These are phyloP conservation scores for Thereva unica DNA, from an alignment of 2,888 invertebrate genomes.

Conservation along the genomic window DNA sequence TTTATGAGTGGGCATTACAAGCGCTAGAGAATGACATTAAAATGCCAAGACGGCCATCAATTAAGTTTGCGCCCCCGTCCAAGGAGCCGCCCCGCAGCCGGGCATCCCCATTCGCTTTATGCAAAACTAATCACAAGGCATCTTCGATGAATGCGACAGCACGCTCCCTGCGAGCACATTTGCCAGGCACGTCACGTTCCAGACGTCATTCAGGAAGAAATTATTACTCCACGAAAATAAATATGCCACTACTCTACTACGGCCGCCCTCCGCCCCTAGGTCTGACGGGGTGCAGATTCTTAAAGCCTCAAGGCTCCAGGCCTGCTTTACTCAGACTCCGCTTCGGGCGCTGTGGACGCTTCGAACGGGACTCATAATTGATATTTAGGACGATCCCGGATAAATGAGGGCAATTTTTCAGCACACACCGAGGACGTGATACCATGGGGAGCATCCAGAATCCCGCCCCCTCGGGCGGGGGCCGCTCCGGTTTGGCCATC, in stretches of 20 bases:
- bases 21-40: too few species aligned
- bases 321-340: constrained; percentile 10
- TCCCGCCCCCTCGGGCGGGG: neutral
- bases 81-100: too few species aligned
- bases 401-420: constrained; percentile 40
- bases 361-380: constrained; percentile 37
- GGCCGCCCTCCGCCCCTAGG: neutral
- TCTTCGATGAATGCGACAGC: neutral
- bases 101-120: neutral
- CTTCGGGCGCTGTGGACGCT: too few species aligned
- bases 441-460: constrained; percentile 28
- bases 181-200: constrained; percentile 37
- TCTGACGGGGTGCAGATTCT: neutral
- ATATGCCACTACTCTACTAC: constrained; percentile 37
- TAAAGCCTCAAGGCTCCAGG: neutral
- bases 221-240: constrained; percentile 41
- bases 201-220: constrained; percentile 38
- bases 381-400: constrained; percentile 40
- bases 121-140: constrained; percentile 27
- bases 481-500: neutral
- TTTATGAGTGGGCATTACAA: too few species aligned
- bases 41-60: too few species aligned
- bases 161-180: constrained; percentile 13
- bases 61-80: too few species aligned
- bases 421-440: constrained; percentile 37